Evolutionary conservation across 92 coral and sea anemone species (phyloP), one percentile per base, ranked within the genome.

Genomic region (Desmophyllum pertusum): DNA sequence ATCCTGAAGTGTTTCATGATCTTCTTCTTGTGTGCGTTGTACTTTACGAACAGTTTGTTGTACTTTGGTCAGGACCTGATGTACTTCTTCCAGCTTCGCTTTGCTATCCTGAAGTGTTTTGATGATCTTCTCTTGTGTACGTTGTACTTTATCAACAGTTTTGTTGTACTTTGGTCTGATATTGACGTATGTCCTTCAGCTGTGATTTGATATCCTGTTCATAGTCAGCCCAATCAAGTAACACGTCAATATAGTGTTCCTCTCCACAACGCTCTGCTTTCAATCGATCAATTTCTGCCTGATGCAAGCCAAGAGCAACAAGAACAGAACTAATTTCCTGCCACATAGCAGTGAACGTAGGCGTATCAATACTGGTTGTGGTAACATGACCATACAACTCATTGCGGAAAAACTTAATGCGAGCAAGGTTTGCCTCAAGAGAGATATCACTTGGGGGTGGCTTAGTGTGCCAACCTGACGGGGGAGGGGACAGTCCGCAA

Each of bases 391-490:
- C 90, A 68, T 73, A 73, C 77, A 92, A 72, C 30, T 64, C 38
- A 62, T 92, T 92, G 27, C 95, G 84, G 69, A 75, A 89, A 63
- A 67, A 75, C 88, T 80, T 89, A 25, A 92, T 86, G 68, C 95
- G 85, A n/a, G 91, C 93, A 71, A 92, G 81, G 75, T 89, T 79
- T 15, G 95, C 91, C 70, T 81, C 89, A 15, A 18, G 38, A 40
- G 92, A 77, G 40, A 45, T 78, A 66, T 92, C 92, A 37, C 84
- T 78, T 43, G 65, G 50, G 41, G 63, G 75, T 88, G 94, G 94
- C 29, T 80, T 41, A 30, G 8, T 13, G 53, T 87, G 73, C 90
- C 90, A 87, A 0, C 83, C 73, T 25, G 83, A 35, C 9, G 39
- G 72, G 71, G 94, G 94, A 37, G 86, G 76, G 63, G 39, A 64